These are phyloP conservation scores for Coecobrya sp. DNA, from an alignment of 2,888 invertebrate species.

Conservation along the genomic window DNA sequence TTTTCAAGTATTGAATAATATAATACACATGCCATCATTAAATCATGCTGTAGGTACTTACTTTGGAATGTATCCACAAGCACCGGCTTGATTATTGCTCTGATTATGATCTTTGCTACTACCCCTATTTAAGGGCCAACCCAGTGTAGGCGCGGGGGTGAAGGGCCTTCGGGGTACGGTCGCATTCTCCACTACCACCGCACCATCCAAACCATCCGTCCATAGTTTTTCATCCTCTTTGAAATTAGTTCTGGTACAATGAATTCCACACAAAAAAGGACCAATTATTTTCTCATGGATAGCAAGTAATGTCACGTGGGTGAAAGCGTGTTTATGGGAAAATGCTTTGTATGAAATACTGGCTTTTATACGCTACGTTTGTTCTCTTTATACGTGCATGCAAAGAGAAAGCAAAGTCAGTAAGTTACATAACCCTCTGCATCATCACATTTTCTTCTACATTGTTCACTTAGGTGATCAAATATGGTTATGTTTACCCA, in stretches of 20 bases:
- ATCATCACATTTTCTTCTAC: too few relatives aligned
- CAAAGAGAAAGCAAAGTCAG: not conserved
- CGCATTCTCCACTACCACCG: slow-evolving; percentile 42
- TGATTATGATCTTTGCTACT: slow-evolving; percentile 68
- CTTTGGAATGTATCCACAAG: slow-evolving; percentile 75
- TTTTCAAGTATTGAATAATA: too few relatives aligned
- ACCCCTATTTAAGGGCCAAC: slow-evolving; percentile 70
- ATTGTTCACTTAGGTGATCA: too few relatives aligned
- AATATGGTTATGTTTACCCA: too few relatives aligned
- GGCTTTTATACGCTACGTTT: not conserved
- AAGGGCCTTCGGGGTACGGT: slow-evolving; percentile 57
- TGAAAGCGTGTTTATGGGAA: not conserved
- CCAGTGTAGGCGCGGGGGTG: slow-evolving; percentile 17
- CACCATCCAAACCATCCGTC: slow-evolving; percentile 73
- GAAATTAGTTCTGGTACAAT: slow-evolving; percentile 56
- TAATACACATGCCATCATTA: too few relatives aligned
- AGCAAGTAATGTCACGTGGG: not conserved
- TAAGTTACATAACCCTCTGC: too few relatives aligned
- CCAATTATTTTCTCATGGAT: not conserved
- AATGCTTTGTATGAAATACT: not conserved
- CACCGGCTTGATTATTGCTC: slow-evolving; percentile 62
- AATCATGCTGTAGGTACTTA: slow-evolving; percentile 27
- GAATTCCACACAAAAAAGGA: not conserved
- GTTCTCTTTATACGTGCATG: not conserved
- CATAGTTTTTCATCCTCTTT: slow-evolving; percentile 75